These are phyloP conservation scores for Philereme vetulata DNA, from an alignment of 2,888 invertebrate genomes.

Conservation along the genomic window DNA sequence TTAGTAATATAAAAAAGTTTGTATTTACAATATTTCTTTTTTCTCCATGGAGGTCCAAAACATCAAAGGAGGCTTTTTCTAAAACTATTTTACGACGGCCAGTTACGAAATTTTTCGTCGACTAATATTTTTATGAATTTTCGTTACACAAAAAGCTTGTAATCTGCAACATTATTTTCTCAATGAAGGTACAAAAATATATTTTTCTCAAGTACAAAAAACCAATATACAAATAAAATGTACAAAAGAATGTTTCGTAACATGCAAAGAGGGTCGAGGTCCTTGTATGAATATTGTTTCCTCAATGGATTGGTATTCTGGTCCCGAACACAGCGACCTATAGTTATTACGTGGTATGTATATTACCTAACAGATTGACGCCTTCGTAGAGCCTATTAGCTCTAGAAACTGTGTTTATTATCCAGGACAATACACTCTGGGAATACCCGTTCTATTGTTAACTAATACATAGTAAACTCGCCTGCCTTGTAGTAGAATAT, in stretches of 20 bases:
- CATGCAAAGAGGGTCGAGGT: constrained; percentile 76
- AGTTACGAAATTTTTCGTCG: too few species aligned
- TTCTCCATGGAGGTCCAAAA: too few species aligned
- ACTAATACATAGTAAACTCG: neutral
- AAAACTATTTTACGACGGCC: too few species aligned
- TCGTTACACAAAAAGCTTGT: too few species aligned
- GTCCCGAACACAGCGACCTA: constrained; percentile 57
- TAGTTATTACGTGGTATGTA: constrained; percentile 64
- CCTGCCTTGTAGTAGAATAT: too few species aligned
- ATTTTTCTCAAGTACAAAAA: neutral
- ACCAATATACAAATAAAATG: constrained; percentile 14
- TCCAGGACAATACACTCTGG: constrained; percentile 21
- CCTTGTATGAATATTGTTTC: constrained; percentile 59
- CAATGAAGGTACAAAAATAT: neutral
- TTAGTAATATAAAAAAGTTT: too few species aligned
- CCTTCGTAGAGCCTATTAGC: constrained; percentile 33
- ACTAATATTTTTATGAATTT: too few species aligned
- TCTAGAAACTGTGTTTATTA: constrained; percentile 24
- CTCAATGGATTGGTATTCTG: constrained; percentile 69
- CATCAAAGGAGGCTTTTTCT: too few species aligned
- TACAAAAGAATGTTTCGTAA: constrained; percentile 56
- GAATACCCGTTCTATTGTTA: constrained; percentile 10
- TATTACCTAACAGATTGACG: constrained; percentile 68
- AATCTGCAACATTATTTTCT: too few species aligned
- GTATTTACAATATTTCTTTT: too few species aligned